Evolutionary conservation across 2,888 invertebrate species (phyloP).

Genomic region (Coelopa pilipes): DNA sequence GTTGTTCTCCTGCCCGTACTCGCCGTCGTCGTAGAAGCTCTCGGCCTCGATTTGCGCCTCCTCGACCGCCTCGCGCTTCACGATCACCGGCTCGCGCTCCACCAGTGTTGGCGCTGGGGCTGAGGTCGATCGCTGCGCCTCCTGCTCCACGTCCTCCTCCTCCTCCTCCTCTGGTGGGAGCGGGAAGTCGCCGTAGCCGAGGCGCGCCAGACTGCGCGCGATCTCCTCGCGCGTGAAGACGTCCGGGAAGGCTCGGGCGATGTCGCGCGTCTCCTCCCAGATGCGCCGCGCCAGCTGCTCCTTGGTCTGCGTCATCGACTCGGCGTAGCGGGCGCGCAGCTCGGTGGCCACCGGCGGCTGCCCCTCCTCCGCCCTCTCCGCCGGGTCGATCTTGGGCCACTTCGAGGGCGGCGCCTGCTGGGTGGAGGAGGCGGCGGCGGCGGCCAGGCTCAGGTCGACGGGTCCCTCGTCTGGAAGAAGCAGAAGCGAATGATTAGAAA

Average conservation of each 20-base stretch:
- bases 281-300: conserved; percentile 61
- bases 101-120: conserved; percentile 15
- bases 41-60: conserved; percentile 43
- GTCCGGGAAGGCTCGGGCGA: conserved; percentile 63
- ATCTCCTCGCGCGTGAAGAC: conserved; percentile 64
- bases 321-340: conserved; percentile 42
- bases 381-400: neutral
- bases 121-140: conserved; percentile 9
- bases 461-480: conserved; percentile 59
- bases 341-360: neutral
- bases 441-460: conserved; percentile 59
- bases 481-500: too few relatives aligned
- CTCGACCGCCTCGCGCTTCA: conserved; percentile 30
- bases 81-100: conserved; percentile 38
- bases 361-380: neutral
- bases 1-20: conserved; percentile 2
- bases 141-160: neutral
- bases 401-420: neutral
- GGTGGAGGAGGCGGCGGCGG: conserved; percentile 50
- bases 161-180: conserved; percentile 42
- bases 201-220: conserved; percentile 58
- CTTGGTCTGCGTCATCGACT: conserved; percentile 53
- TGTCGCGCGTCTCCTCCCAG: conserved; percentile 63
- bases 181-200: conserved; percentile 60
- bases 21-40: conserved; percentile 27